Conservation (phyloP, 2,113 vertebrate species). For the Herpetotheres cachinnans region DNA sequence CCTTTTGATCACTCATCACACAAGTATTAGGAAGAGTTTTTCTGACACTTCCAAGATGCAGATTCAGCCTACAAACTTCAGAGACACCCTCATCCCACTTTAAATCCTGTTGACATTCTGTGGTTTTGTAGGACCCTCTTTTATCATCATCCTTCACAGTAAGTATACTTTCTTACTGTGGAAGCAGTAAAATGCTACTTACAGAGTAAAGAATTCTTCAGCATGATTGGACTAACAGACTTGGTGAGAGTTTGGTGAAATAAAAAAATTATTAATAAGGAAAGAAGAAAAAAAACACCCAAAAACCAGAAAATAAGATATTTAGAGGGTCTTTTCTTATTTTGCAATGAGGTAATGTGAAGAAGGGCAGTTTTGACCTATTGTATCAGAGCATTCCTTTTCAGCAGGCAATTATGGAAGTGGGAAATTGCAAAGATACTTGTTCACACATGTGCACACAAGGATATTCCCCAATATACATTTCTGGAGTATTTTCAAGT, state of each 20-base stretch:
- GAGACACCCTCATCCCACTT: neutral
- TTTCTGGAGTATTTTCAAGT: neutral
- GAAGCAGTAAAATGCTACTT: neutral
- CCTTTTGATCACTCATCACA: neutral
- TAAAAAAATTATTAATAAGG: neutral
- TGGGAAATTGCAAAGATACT: neutral
- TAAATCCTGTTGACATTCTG: neutral
- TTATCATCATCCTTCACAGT: neutral
- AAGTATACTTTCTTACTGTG: neutral
- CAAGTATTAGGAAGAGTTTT: neutral
- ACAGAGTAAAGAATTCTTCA: neutral
- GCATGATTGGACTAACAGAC: neutral
- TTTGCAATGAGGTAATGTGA: neutral
- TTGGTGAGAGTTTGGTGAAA: neutral
- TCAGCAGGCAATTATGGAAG: neutral
- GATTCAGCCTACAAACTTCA: neutral
- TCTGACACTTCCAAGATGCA: neutral
- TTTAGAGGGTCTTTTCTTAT: neutral
- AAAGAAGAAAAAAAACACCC: neutral
- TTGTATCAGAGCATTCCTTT: neutral
- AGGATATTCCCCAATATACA: neutral
- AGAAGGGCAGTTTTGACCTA: neutral
- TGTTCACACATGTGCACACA: neutral
- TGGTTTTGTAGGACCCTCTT: neutral
- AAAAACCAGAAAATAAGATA: neutral